These are phyloP conservation scores for Cryptotis parvus DNA, from an alignment of 2,113 vertebrate genomes.

Conservation along the genomic window DNA sequence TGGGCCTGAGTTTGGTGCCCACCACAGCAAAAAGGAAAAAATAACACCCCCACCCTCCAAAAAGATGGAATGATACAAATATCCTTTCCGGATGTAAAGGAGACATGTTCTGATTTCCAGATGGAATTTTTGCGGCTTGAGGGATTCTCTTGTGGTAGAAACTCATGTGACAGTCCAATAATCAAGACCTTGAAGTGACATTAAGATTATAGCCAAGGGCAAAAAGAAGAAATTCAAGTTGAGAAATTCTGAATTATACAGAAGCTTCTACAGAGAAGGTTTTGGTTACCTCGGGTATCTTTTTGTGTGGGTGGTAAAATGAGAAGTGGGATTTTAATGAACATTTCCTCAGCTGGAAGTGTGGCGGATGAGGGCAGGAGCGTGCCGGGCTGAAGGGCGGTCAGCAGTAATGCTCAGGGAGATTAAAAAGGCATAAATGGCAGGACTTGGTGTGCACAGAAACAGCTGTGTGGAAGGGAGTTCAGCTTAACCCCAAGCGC, in stretches of 20 bases:
- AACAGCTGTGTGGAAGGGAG: not conserved
- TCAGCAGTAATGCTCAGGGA: not conserved
- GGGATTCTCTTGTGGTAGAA: not conserved
- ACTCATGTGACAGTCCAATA: not conserved
- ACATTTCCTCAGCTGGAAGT: not conserved
- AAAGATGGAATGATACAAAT: not conserved
- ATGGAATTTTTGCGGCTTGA: not conserved
- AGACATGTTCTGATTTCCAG: conserved; percentile 14
- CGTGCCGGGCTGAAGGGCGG: not conserved
- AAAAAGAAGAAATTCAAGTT: not conserved
- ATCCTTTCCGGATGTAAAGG: conserved; percentile 32
- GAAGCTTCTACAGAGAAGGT: not conserved
- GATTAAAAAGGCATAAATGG: not conserved
- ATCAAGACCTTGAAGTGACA: not conserved
- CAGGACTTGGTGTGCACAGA: not conserved
- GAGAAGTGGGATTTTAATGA: not conserved
- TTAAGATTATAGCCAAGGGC: not conserved
- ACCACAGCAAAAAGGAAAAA: not conserved
- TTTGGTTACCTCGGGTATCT: not conserved
- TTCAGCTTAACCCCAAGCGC: not conserved
- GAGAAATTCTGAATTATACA: not conserved
- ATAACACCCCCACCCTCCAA: not conserved
- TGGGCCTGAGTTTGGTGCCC: no score
- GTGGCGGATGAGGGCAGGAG: not conserved
- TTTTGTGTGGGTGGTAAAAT: not conserved